Evolutionary conservation across 2,888 invertebrate species (phyloP), one percentile per base, ranked within the genome.

Genomic region (Palloptera scutellata): DNA sequence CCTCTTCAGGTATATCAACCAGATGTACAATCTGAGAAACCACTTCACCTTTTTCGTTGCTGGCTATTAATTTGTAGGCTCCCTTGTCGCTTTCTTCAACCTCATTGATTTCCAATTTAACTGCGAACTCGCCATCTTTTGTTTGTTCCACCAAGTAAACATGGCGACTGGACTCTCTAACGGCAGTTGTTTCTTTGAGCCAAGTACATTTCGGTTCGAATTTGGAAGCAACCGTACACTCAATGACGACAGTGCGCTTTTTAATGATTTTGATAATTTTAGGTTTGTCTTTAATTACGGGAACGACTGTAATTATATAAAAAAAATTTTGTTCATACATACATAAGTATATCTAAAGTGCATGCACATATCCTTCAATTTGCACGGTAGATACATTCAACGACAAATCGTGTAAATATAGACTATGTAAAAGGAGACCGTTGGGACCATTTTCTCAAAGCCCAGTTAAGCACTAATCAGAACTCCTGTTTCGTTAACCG

Each of bases 151-250:
- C 78, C 1, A 78, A 68, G 57, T 83, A 83, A n/a, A 81, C 75
- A 65, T 82, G 85, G 1, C 84, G 80, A 58, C 72, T 73, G 67
- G 74, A 94, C 80, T 95, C 91, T 76, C 86, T 89, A 54, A 96
- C 92, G 19, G 92, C 91, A 75, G 88, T 89, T 17, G 89, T 86
- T 86, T 97, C 97, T 81, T 96, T 95, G 86, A 90, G 96, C 97
- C 98, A 98, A 52, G 93, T 93, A 82, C 96, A 94, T 73, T 93
- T 91, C 10, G 98, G 98, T 78, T 94, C 92, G 81, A 96, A 96
- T 86, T 95, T 94, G 77, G 96, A 96, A 83, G 95, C 91, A 70
- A 98, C 95, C 83, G 92, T 91, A 84, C 97, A 96, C 86, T 97
- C 96, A 83, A 98, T 94, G 75, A 97, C 90, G 75, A 98, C 92